phyloP scores from a whole-genome alignment of 2,888 invertebrate genomes.

The Lottia scabra region DNA sequence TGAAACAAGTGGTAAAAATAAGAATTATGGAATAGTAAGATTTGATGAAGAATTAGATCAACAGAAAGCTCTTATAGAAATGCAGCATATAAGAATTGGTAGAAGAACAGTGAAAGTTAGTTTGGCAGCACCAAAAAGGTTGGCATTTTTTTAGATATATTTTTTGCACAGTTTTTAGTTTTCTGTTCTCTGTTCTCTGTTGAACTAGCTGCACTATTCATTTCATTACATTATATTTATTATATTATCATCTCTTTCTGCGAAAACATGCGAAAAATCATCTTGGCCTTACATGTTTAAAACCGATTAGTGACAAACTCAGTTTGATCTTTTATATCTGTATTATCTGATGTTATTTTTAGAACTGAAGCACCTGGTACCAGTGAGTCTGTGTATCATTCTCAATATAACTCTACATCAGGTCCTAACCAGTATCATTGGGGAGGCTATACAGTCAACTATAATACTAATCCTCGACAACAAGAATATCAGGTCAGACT shows the following conservation, averaged over 20 bases:
- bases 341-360: background rate
- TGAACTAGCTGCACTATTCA: no score
- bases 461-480: conserved; percentile 29
- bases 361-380: background rate
- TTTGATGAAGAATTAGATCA: conserved; percentile 88
- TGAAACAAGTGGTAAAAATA: conserved; percentile 89
- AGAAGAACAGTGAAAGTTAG: conserved; percentile 91
- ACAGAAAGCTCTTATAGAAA: conserved; percentile 89
- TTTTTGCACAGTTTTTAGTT: background rate
- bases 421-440: conserved; percentile 40
- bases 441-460: conserved; percentile 47
- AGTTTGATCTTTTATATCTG: no score
- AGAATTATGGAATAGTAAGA: conserved; percentile 95
- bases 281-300: no score
- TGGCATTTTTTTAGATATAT: background rate
- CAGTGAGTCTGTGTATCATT: background rate
- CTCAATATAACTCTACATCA: conserved; percentile 14
- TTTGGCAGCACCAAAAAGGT: conserved; percentile 82
- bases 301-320: no score
- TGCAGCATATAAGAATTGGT: conserved; percentile 94
- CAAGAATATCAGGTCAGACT: conserved; percentile 20
- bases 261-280: no score
- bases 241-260: no score
- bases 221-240: no score
- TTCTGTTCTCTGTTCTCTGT: no score